Evolutionary conservation across 2,888 invertebrate genomes (phyloP), one percentile per base, ranked within the genome.

Genomic region (Acrobasis repandana): DNA sequence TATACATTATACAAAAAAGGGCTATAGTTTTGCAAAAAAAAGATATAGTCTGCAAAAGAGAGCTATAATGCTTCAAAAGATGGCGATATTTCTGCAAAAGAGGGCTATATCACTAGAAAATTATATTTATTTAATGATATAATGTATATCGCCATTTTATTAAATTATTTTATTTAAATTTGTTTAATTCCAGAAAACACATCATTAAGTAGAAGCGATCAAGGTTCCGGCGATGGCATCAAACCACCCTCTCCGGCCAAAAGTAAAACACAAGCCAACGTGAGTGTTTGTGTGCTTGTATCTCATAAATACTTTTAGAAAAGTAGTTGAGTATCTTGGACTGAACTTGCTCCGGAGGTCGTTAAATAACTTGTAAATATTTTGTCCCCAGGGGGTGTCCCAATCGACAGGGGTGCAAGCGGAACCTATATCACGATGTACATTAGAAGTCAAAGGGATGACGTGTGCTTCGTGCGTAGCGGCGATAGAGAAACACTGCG

Each of bases 401-500:
- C 38, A 38, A 2, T 5, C 54, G 0, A 11, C 20, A 6, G 54
- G 9, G 0, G 73, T 72, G 0, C 14, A 77, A 63, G 67, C 77
- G 71, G 71, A 91, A 80, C 63, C 92, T 85, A n/a, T 79, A 36
- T 75, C 88, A 0, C 80, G 88, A 0, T 96, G 96, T 71, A 95
- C 95, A 62, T 76, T 96, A 6, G 95, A 96, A 72, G 95, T 98
- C 56, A 94, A 95, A 67, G 98, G 98, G 14, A 98, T 99, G 98
- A 98, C 98, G 0, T 98, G 98, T 79, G 97, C 97, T 1, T 97
- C 98, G 0, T 99, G 99, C 83, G 98, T 99, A 0, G 95, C 97
- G 14, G 97, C 98, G 15, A 99, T 99, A 56, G 99, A 99, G 87
- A 97, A 98, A 77, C 97, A 97, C 75, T 96, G 98, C 73, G 93